These are phyloP conservation scores for Pangasius djambal DNA, from an alignment of 2,797 vertebrate species.

Conservation along the genomic window DNA sequence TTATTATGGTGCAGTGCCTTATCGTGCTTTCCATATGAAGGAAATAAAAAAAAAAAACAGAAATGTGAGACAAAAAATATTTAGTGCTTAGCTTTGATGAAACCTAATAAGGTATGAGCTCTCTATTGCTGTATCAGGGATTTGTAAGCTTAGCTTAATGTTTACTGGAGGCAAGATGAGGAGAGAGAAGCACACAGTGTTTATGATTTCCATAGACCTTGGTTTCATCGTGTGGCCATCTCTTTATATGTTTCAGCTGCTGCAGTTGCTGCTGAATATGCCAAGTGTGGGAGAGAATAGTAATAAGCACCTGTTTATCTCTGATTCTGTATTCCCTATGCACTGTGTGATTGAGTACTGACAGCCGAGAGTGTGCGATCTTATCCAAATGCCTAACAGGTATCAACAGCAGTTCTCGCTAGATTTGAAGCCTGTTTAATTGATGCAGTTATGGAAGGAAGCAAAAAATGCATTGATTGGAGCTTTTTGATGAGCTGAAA, in stretches of 20 bases:
- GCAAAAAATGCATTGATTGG: not conserved
- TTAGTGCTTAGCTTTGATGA: constrained; percentile 46
- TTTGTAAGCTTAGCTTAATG: constrained; percentile 47
- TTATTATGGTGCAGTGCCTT: constrained; percentile 46
- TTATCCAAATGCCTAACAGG: constrained; percentile 37
- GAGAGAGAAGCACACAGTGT: not conserved
- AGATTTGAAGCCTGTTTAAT: constrained; percentile 15
- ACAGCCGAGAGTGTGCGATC: constrained; percentile 1
- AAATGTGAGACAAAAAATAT: constrained; percentile 25
- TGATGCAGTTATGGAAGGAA: not conserved
- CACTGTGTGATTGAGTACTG: constrained; percentile 23
- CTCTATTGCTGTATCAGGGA: constrained; percentile 25
- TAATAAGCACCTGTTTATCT: constrained; percentile 38
- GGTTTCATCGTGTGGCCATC: constrained; percentile 25
- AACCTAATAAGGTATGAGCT: constrained; percentile 30
- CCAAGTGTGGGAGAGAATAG: constrained; percentile 27
- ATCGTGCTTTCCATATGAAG: constrained; percentile 37
- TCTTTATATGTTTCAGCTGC: constrained; percentile 37
- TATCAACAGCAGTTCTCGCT: constrained; percentile 22
- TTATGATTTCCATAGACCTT: constrained; percentile 28
- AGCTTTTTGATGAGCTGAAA: not conserved
- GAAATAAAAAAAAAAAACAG: not conserved
- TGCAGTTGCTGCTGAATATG: constrained; percentile 22
- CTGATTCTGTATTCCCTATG: constrained; percentile 16
- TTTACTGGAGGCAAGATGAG: constrained; percentile 49